Evolutionary conservation across 2,113 vertebrate genomes (phyloP).

Genomic region (Rutilus rutilus): DNA sequence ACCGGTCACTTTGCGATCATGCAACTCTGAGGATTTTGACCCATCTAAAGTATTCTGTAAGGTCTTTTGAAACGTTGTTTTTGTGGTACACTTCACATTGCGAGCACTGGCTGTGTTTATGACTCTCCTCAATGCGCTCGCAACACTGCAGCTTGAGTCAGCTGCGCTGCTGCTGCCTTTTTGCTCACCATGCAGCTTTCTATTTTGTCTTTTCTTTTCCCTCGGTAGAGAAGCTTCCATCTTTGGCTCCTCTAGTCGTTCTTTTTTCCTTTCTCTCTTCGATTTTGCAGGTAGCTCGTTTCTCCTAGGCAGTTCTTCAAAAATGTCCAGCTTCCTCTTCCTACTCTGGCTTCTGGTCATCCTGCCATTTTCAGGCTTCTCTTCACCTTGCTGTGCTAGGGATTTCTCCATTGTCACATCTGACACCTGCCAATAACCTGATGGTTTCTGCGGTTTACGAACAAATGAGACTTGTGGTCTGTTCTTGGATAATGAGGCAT

Average conservation of each 20-base stretch:
- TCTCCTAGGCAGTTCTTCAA: background rate
- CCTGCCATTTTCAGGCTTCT: conserved; percentile 20
- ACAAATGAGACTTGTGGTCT: background rate
- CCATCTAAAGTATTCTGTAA: background rate
- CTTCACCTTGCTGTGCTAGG: background rate
- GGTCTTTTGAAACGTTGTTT: background rate
- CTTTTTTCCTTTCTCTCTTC: background rate
- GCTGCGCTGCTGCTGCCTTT: background rate
- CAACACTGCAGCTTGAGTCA: background rate
- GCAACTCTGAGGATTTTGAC: background rate
- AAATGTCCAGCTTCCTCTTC: conserved; percentile 30
- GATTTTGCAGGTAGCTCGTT: background rate
- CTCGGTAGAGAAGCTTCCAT: background rate
- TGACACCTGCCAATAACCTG: background rate
- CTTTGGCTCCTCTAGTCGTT: background rate
- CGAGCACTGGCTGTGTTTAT: background rate
- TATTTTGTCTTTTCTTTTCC: background rate
- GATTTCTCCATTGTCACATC: background rate
- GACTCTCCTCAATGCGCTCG: background rate
- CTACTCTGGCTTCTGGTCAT: conserved; percentile 50
- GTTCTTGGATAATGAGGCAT: background rate
- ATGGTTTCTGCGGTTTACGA: background rate
- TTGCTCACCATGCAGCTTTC: background rate
- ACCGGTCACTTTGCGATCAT: background rate
- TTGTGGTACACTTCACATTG: background rate